A percentile compares a stretch with the other conserved stretches of the same genome.
Conservation (phyloP, 53 echinoderm and acorn worm genomes). For the Echinarachnius parma region DNA sequence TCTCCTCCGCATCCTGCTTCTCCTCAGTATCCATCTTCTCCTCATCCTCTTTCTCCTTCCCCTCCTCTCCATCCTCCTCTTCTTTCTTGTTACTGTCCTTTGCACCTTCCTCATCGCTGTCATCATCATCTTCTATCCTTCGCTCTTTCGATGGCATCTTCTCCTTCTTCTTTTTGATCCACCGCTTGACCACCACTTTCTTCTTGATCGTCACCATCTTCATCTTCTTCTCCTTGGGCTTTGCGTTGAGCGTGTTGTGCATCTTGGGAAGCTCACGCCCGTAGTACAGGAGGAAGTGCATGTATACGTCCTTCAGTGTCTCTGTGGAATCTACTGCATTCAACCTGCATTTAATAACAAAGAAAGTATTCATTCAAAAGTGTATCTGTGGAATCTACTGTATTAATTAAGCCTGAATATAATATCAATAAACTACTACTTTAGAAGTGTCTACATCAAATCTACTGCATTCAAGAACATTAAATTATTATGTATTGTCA, state of each 20-base stretch:
- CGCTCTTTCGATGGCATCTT: slow-evolving; percentile 27
- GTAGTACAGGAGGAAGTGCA: slow-evolving; percentile 94
- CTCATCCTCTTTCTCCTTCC: slow-evolving; percentile 10
- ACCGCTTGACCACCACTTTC: slow-evolving; percentile 41
- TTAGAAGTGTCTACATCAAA: too few relatives aligned
- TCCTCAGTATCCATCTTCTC: slow-evolving; percentile 1
- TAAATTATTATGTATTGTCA: too few relatives aligned
- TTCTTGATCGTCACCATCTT: slow-evolving; percentile 42
- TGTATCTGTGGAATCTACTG: too few relatives aligned
- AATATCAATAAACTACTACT: too few relatives aligned
- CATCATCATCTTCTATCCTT: slow-evolving; percentile 37
- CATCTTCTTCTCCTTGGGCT: slow-evolving; percentile 67
- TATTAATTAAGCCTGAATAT: too few relatives aligned
- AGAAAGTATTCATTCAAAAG: not conserved
- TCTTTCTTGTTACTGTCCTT: not conserved
- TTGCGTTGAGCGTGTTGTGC: slow-evolving; percentile 73
- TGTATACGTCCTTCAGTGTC: slow-evolving; percentile 89
- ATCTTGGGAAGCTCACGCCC: slow-evolving; percentile 96
- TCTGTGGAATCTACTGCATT: slow-evolving; percentile 91
- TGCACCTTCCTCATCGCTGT: slow-evolving; percentile 13
- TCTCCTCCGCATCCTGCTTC: slow-evolving; percentile 7
- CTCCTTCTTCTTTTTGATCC: slow-evolving; percentile 44
- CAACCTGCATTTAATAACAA: slow-evolving; percentile 56
- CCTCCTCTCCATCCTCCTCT: slow-evolving; percentile 21
- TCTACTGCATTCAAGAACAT: too few relatives aligned